Evolutionary conservation across 1,140 invertebrate species (phyloP).

Genomic region (Linepithema humile): DNA sequence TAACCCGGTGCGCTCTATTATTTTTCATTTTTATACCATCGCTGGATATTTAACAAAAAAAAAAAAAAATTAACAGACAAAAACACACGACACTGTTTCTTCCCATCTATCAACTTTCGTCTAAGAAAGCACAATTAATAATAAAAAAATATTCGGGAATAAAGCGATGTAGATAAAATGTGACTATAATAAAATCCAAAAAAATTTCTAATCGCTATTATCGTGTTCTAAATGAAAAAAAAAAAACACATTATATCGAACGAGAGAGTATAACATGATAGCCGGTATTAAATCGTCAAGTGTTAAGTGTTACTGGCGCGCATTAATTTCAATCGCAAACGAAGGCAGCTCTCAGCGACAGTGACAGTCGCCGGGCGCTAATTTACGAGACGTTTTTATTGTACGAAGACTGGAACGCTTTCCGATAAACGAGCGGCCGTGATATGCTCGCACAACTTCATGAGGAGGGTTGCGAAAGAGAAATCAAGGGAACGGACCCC

Average conservation of each 20-base stretch:
- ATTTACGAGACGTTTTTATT: conserved; percentile 56
- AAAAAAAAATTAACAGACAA: neutral
- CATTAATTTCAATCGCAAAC: conserved; percentile 35
- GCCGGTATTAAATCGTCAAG: conserved; percentile 30
- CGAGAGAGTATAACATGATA: neutral
- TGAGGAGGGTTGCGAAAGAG: conserved; percentile 74
- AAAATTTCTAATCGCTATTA: neutral
- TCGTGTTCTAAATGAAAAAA: neutral
- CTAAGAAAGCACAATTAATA: neutral
- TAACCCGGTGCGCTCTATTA: conserved; percentile 40
- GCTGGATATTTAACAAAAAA: neutral
- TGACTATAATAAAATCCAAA: conserved; percentile 7
- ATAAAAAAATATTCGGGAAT: neutral
- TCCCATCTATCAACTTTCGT: neutral
- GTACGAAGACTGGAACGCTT: conserved; percentile 26
- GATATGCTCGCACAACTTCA: conserved; percentile 12
- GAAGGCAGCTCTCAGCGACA: conserved; percentile 20
- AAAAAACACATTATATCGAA: neutral
- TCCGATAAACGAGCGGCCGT: conserved; percentile 32
- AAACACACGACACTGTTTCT: neutral
- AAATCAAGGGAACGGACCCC: conserved; percentile 68
- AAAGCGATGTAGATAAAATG: neutral
- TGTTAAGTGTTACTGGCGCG: neutral
- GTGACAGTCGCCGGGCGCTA: conserved; percentile 29
- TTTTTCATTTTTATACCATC: conserved; percentile 46